Evolutionary conservation across 2,888 invertebrate species (phyloP), one percentile per base, ranked within the genome.

Genomic region (Pachycephus smyrnensis): DNA sequence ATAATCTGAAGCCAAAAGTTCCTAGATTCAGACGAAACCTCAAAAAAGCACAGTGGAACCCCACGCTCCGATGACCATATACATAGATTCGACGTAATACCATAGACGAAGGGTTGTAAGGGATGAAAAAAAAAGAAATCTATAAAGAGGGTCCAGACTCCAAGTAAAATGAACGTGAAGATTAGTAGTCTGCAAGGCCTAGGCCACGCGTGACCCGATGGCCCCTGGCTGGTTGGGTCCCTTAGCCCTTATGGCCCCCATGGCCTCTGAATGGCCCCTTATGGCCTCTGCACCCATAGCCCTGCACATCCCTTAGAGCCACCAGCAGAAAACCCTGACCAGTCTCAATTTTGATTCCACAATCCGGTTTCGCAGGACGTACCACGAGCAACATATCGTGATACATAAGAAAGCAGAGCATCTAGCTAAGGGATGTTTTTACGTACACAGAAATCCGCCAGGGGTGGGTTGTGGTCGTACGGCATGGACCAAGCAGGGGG

Each of bases 291-390:
- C n/a, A 71, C 71, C 71, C 30, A 31, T 3, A 32, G 71, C 30
- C 71, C 71, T 33, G 31, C 31, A 33, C 15, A 71, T 33, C 33
- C 71, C 71, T 71, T 3, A 6, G 12, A 32, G 71, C 71, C 80
- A 82, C 81, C 81, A 83, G 73, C 69, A 80, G 79, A 80, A 82
- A 83, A 87, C 88, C 90, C 87, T 89, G 90, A 91, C 90, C 90
- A 91, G 89, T 90, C 90, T 89, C 90, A 90, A 90, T 81, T 84
- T 87, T 84, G 86, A 87, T 88, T 86, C 84, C 82, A 82, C 82
- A 81, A 87, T 84, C 89, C 84, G 86, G 87, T 89, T 86, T 77
- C 69, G 77, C 78, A 37, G 74, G 9, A 55, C 55, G 23, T 23
- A 23, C 15, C 3, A 23, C 9, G 9, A 55, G 55, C 23, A 55